Evolutionary conservation across 2,888 invertebrate genomes (phyloP), one percentile per base, ranked within the genome.

Genomic region (Eupithecia tripunctaria): DNA sequence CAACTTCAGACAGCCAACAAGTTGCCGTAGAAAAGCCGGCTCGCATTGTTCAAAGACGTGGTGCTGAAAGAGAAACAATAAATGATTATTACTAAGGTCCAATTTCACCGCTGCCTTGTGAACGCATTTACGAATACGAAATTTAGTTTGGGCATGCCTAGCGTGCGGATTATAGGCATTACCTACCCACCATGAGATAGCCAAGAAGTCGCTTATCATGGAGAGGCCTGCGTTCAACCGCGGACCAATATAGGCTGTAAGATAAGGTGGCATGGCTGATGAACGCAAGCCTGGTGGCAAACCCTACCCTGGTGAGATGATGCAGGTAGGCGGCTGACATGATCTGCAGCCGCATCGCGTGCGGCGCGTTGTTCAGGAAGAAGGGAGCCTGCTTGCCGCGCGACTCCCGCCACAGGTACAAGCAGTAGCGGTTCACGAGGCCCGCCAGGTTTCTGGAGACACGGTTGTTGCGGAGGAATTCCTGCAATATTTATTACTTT

Each of bases 401-500:
- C 1, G 88, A 84, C 78, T 89, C 88, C 0, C 89, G 84, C 93
- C 92, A 93, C 69, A 92, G 72, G 70, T 91, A 89, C 36, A 90
- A 74, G 0, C 88, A 85, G 78, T 92, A 93, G 63, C 82, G 83
- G 78, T 91, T 89, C 76, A 92, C 90, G 14, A 87, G 63, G 0
- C 78, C 73, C 71, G 89, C 86, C 68, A 93, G 81, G 75, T 90
- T 91, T 38, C 75, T 78, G 0, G 92, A 92, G 4, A 93, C 91
- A 4, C 92, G 88, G 70, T 92, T 92, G 80, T 91, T 92, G 41
- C 87, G 87, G 65, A 93, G 74, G 68, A 87, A 92, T 32, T 88
- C 89, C 92, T 92, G 77, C 3, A 73, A 77, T 60, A 43, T 59
- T 36, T n/a, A n/a, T n/a, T n/a, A n/a, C n/a, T n/a, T n/a, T n/a